Evolutionary conservation across 2,797 vertebrate species (phyloP).

Genomic region (Xenentodon cancila): DNA sequence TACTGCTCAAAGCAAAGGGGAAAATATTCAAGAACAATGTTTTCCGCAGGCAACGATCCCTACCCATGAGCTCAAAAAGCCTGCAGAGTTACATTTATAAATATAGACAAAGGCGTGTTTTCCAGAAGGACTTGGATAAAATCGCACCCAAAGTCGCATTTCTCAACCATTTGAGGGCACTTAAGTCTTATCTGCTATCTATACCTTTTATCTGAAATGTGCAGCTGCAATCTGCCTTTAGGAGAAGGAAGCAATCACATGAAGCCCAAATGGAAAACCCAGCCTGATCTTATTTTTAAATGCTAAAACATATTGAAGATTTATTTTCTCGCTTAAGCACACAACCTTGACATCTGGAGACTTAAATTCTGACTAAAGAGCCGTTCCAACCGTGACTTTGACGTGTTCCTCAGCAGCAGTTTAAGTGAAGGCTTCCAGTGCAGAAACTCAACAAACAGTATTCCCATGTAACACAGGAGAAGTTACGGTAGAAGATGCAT

Average conservation of each 20-base stretch:
- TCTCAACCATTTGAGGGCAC: neutral
- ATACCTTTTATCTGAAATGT: slow-evolving; percentile 49
- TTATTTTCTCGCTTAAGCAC: slow-evolving; percentile 26
- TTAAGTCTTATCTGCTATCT: slow-evolving; percentile 42
- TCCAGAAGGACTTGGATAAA: slow-evolving; percentile 17
- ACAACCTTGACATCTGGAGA: slow-evolving; percentile 6
- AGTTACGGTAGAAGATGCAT: too few relatives aligned
- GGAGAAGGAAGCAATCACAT: slow-evolving; percentile 61
- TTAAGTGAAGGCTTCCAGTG: too few relatives aligned
- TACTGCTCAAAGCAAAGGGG: slow-evolving; percentile 38
- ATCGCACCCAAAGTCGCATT: slow-evolving; percentile 19
- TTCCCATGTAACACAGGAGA: too few relatives aligned
- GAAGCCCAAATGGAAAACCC: slow-evolving; percentile 42
- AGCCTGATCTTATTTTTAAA: too few relatives aligned
- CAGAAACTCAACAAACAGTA: too few relatives aligned
- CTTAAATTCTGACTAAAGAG: neutral
- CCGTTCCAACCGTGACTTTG: neutral
- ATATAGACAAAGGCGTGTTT: slow-evolving; percentile 30
- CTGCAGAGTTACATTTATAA: slow-evolving; percentile 18
- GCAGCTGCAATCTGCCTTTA: slow-evolving; percentile 29
- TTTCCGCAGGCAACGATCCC: slow-evolving; percentile 35
- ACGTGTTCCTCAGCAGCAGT: neutral
- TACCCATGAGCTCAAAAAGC: slow-evolving; percentile 25
- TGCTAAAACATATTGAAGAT: slow-evolving; percentile 11
- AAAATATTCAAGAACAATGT: slow-evolving; percentile 39